phyloP scores from a whole-genome alignment of 35 echinoderm and acorn worm species.

The Diadema setosum region DNA sequence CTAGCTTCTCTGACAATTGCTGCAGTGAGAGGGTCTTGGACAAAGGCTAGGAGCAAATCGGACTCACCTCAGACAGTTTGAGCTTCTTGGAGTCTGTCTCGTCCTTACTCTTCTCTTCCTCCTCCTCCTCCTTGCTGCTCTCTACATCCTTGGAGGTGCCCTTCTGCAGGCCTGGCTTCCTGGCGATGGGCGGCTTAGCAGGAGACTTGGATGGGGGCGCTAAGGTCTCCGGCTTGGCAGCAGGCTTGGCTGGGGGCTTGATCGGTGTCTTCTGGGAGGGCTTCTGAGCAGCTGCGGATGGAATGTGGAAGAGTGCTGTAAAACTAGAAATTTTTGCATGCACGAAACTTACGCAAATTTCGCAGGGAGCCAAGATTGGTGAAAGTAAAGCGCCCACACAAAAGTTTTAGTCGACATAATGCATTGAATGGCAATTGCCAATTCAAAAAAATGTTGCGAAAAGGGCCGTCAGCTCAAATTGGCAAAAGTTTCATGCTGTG shows the following conservation, averaged over 20 bases:
- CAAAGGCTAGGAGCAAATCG: background rate
- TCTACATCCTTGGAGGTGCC: background rate
- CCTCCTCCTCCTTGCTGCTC: background rate
- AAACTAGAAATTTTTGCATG: too few species aligned
- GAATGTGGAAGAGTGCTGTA: background rate
- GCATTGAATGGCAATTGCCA: too few species aligned
- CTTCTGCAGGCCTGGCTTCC: background rate
- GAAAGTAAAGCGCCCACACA: too few species aligned
- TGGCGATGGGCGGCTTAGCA: background rate
- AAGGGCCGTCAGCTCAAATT: too few species aligned
- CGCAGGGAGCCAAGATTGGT: too few species aligned
- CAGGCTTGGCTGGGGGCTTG: background rate
- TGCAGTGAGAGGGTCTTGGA: too few species aligned
- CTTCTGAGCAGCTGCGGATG: background rate
- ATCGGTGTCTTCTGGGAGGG: background rate
- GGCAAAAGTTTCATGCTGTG: too few species aligned
- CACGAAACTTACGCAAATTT: too few species aligned
- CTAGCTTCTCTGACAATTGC: too few species aligned
- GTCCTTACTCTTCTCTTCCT: background rate
- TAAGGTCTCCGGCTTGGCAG: too few species aligned
- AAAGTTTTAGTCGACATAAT: too few species aligned
- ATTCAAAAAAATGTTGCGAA: too few species aligned
- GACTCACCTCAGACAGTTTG: background rate
- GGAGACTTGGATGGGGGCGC: background rate
- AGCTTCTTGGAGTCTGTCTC: constrained; percentile 9